phyloP scores from a whole-genome alignment of 2,113 vertebrate species.

The Panthera tigris region DNA sequence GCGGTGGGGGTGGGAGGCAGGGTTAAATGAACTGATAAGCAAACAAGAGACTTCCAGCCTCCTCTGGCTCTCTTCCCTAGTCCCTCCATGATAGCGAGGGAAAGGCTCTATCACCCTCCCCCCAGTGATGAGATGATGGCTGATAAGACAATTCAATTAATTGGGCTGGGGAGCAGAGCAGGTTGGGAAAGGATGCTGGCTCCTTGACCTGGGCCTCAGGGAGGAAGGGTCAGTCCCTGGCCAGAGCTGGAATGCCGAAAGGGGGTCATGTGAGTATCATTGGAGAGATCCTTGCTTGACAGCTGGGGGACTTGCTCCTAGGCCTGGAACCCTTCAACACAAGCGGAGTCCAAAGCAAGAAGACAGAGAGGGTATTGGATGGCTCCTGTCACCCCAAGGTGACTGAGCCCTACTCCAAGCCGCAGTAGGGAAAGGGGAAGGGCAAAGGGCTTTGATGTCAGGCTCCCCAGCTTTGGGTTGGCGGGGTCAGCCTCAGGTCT shows the following conservation, averaged over 20 bases:
- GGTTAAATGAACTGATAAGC: slow-evolving; percentile 1
- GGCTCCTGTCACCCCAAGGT: neutral
- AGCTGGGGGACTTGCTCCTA: neutral
- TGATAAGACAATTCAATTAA: slow-evolving; percentile 56
- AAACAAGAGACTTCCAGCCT: neutral
- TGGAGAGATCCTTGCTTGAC: neutral
- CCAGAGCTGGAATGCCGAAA: neutral
- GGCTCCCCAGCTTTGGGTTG: neutral
- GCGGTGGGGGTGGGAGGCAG: neutral
- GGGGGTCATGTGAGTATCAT: neutral
- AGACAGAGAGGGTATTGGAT: neutral
- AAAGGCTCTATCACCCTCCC: neutral
- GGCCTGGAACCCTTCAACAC: neutral
- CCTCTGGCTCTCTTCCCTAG: neutral
- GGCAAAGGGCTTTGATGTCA: neutral
- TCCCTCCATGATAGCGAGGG: neutral
- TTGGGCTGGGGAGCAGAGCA: neutral
- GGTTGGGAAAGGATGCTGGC: slow-evolving; percentile 10
- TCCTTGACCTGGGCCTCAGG: slow-evolving; percentile 18
- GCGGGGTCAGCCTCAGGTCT: neutral
- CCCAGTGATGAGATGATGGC: neutral
- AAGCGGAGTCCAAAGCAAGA: neutral
- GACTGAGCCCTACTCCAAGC: neutral
- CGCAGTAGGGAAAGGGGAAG: neutral
- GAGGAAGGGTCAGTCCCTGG: neutral